Evolutionary conservation across 2,113 vertebrate species (phyloP).

Genomic region (Chaenocephalus aceratus): DNA sequence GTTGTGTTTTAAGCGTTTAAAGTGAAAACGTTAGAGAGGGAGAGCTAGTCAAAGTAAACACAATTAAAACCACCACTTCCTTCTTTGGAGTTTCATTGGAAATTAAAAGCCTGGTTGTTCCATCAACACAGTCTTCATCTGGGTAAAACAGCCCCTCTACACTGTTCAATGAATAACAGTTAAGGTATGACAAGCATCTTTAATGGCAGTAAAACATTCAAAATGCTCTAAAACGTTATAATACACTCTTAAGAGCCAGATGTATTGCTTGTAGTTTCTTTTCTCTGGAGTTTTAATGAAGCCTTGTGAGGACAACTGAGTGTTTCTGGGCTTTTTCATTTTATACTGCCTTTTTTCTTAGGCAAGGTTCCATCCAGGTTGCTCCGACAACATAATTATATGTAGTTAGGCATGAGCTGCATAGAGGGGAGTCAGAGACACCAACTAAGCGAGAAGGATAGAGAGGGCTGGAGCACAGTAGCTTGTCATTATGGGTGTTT

Average conservation of each 20-base stretch:
- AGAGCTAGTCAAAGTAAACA: constrained; percentile 69
- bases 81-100: constrained; percentile 63
- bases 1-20: constrained; percentile 71
- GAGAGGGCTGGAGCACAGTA: constrained; percentile 68
- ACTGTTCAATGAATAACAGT: constrained; percentile 14
- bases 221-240: constrained; percentile 30
- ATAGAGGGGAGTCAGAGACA: constrained; percentile 59
- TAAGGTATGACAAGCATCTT: constrained; percentile 29
- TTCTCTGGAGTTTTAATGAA: constrained; percentile 38
- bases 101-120: constrained; percentile 34
- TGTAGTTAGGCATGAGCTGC: constrained; percentile 72
- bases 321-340: constrained; percentile 43
- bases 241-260: constrained; percentile 19
- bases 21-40: constrained; percentile 54
- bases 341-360: constrained; percentile 43
- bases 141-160: not conserved
- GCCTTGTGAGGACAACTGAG: constrained; percentile 47
- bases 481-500: constrained; percentile 85
- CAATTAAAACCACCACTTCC: constrained; percentile 69
- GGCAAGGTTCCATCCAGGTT: constrained; percentile 71
- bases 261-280: constrained; percentile 38
- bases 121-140: constrained; percentile 5
- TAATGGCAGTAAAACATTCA: constrained; percentile 3
- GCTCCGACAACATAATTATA: constrained; percentile 85
- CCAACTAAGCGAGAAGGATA: constrained; percentile 53